Conservation (phyloP, 2,888 invertebrate species). For the Athalia circularis region DNA sequence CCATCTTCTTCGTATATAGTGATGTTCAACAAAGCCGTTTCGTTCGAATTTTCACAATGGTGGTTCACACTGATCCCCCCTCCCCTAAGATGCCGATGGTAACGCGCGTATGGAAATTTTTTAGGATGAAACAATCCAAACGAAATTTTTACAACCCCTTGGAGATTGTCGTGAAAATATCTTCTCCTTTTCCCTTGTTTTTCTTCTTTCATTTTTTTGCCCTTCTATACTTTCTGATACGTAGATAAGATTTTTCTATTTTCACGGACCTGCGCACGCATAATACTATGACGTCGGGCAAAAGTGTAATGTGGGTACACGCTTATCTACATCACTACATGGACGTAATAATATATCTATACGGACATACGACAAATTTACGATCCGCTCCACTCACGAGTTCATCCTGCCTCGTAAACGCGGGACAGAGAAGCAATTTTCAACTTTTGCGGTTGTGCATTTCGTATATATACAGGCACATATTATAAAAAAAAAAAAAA, state of each 20-base stretch:
- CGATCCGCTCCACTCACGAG: constrained; percentile 31
- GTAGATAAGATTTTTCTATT: background rate
- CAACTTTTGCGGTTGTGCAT: constrained; percentile 30
- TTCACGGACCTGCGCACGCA: background rate
- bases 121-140: constrained; percentile 17
- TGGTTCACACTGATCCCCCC: background rate
- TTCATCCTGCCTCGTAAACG: constrained; percentile 32
- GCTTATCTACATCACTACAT: constrained; percentile 12
- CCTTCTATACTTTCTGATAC: background rate
- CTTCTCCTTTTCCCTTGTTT: background rate
- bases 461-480: too few species aligned
- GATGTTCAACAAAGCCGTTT: background rate
- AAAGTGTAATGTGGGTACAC: background rate
- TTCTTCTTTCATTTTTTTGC: background rate
- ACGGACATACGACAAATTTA: constrained; percentile 31
- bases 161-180: constrained; percentile 32
- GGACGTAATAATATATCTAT: constrained; percentile 5
- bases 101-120: background rate
- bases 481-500: too few species aligned
- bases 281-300: background rate
- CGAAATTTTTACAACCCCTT: constrained; percentile 36
- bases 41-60: background rate
- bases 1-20: background rate
- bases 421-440: constrained; percentile 19
- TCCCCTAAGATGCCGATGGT: background rate